A percentile compares a stretch with the other conserved stretches of the same genome.
phyloP scores from a whole-genome alignment of 2,888 invertebrate genomes.

The Sepiola atlantica region DNA sequence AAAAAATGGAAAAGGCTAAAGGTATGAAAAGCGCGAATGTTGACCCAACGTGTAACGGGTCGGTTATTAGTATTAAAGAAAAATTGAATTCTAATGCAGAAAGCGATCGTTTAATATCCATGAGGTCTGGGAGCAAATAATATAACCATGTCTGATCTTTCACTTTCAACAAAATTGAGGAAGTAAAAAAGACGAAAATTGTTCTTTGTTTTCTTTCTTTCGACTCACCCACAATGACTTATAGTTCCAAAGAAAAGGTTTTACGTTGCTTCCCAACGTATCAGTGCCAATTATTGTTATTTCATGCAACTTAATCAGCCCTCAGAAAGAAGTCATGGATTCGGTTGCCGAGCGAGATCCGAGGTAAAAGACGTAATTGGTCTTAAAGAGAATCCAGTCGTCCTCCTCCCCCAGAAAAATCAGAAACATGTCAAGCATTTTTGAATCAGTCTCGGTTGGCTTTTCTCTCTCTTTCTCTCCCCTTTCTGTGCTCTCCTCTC shows the following conservation, averaged over 20 bases:
- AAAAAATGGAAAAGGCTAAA: too few relatives aligned
- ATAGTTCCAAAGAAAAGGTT: neutral
- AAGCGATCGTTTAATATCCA: too few relatives aligned
- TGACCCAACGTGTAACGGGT: too few relatives aligned
- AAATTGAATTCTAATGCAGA: too few relatives aligned
- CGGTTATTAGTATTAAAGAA: too few relatives aligned
- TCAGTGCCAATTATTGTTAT: neutral
- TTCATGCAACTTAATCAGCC: neutral
- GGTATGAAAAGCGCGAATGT: too few relatives aligned
- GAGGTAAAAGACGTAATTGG: neutral
- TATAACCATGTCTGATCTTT: too few relatives aligned
- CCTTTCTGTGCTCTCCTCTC: neutral
- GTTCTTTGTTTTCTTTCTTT: neutral
- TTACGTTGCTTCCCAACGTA: neutral
- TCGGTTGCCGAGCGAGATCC: neutral
- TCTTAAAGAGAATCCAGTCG: neutral
- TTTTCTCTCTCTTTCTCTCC: neutral
- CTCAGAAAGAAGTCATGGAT: neutral
- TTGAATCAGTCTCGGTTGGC: neutral
- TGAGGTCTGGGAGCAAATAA: too few relatives aligned
- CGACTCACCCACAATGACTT: neutral
- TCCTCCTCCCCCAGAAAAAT: neutral
- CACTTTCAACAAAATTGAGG: neutral
- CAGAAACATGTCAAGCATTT: neutral
- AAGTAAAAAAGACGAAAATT: neutral